These are phyloP conservation scores for Ichneumon xanthorius DNA, from an alignment of 2,888 invertebrate species.

Conservation along the genomic window DNA sequence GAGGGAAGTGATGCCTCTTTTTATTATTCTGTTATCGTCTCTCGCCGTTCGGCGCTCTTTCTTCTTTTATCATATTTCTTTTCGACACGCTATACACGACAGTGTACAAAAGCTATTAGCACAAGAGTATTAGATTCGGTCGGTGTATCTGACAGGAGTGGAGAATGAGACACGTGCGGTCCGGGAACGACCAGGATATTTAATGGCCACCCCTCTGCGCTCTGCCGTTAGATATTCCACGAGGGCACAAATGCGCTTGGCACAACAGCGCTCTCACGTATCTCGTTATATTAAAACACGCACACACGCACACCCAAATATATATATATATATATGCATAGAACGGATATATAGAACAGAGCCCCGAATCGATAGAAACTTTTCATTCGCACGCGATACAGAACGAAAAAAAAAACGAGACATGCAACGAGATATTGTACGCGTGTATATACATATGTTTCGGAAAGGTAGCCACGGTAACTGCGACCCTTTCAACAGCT, in stretches of 20 bases:
- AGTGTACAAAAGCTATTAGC: conserved; percentile 10
- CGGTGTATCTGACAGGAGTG: conserved; percentile 21
- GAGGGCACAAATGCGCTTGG: conserved; percentile 31
- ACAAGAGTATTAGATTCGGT: conserved; percentile 23
- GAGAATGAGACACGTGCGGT: conserved; percentile 17
- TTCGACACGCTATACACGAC: conserved; percentile 11
- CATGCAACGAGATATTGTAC: not conserved
- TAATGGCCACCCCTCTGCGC: conserved; percentile 12
- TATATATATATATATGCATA: not conserved
- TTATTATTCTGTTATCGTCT: not conserved
- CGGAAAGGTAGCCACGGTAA: conserved; percentile 47
- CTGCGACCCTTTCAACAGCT: conserved; percentile 18
- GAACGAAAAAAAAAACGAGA: conserved; percentile 34
- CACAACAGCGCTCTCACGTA: conserved; percentile 14
- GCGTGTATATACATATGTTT: conserved; percentile 31
- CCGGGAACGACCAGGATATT: conserved; percentile 20
- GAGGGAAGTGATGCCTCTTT: not conserved
- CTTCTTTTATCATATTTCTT: conserved; percentile 3
- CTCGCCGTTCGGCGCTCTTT: not conserved
- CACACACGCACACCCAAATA: not conserved
- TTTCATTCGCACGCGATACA: conserved; percentile 55
- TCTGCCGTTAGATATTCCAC: conserved; percentile 19
- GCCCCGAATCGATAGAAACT: conserved; percentile 46
- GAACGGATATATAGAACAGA: not conserved
- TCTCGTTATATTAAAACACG: conserved; percentile 25